Conservation (phyloP, 2,797 vertebrate species). For the Manis pentadactyla region DNA sequence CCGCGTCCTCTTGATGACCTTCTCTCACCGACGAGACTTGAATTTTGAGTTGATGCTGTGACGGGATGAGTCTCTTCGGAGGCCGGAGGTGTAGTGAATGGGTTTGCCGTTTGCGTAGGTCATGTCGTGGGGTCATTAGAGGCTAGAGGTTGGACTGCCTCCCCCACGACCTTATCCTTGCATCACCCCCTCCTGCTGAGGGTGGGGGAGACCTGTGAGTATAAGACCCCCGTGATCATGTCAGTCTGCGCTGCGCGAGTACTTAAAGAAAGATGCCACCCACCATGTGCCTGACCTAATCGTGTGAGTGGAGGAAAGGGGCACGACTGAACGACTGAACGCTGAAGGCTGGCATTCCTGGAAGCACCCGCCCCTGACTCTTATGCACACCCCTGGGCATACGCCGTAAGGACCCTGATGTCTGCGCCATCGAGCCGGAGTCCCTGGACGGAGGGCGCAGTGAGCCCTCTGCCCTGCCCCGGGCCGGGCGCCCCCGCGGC, state of each 20-base stretch:
- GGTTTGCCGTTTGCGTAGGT: neutral
- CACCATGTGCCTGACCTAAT: neutral
- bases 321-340: neutral
- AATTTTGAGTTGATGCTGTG: neutral
- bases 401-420: neutral
- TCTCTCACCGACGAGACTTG: neutral
- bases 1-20: neutral
- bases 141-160: neutral
- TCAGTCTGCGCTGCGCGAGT: neutral
- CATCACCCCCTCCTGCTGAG: neutral
- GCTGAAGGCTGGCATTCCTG: neutral
- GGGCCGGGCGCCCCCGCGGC: accelerated
- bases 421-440: neutral
- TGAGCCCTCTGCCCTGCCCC: neutral
- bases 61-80: neutral
- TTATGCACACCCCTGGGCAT: neutral
- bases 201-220: neutral
- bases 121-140: neutral
- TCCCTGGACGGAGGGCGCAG: neutral
- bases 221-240: neutral
- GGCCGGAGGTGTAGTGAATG: neutral
- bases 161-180: neutral
- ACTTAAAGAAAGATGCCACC: neutral
- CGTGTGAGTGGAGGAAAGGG: neutral
- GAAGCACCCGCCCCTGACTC: neutral